These are phyloP conservation scores for Sylvia atricapilla DNA, from an alignment of 2,113 vertebrate species.

Conservation along the genomic window DNA sequence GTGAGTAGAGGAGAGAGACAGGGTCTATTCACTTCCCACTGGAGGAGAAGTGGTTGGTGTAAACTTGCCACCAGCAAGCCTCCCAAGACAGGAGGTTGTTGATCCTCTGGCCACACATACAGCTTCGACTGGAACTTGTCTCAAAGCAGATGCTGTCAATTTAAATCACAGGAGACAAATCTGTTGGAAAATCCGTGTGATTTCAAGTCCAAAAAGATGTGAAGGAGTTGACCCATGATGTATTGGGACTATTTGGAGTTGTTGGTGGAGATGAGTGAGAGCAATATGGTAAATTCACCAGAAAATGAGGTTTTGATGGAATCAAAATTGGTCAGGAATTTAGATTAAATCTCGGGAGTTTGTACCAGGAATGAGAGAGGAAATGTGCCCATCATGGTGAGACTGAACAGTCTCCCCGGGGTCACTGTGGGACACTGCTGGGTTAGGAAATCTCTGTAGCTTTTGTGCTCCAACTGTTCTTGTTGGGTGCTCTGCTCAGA, in stretches of 20 bases:
- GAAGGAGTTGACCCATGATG: neutral
- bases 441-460: neutral
- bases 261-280: neutral
- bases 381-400: neutral
- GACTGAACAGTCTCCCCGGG: neutral
- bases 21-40: accelerated
- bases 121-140: neutral
- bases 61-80: neutral
- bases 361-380: neutral
- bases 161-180: neutral
- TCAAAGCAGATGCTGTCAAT: neutral
- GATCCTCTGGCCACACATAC: neutral
- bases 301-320: neutral
- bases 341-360: neutral
- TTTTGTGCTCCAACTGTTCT: neutral
- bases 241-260: neutral
- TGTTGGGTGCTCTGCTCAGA: neutral
- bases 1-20: neutral
- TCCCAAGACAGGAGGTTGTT: neutral
- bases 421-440: neutral
- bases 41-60: neutral
- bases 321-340: neutral
- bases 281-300: neutral
- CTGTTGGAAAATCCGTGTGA: neutral
- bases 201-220: neutral